These are phyloP conservation scores for Pelobates cultripes DNA, from an alignment of 2,797 vertebrate genomes.

Conservation along the genomic window DNA sequence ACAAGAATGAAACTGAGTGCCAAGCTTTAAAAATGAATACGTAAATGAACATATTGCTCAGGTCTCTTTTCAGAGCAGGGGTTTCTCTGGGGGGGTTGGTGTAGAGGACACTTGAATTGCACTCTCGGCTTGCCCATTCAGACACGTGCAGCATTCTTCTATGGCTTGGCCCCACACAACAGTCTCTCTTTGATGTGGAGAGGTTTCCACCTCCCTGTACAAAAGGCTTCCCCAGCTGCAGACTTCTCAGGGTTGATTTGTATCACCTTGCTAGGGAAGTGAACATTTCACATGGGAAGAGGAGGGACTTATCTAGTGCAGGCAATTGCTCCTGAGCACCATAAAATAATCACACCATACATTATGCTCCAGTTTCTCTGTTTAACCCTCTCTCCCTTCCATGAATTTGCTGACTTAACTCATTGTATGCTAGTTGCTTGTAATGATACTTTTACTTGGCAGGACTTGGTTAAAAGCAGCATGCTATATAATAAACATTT, in stretches of 20 bases:
- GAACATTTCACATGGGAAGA: slow-evolving; percentile 90
- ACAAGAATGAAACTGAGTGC: not conserved
- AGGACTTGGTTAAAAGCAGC: not conserved
- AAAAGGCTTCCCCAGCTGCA: slow-evolving; percentile 59
- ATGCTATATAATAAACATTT: not conserved
- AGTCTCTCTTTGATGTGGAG: slow-evolving; percentile 6
- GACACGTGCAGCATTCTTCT: slow-evolving; percentile 27
- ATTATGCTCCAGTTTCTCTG: slow-evolving; percentile 53
- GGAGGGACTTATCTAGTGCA: slow-evolving; percentile 80
- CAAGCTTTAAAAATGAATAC: too few relatives aligned
- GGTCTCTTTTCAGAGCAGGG: not conserved
- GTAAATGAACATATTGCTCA: not conserved
- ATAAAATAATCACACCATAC: slow-evolving; percentile 57
- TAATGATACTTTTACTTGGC: not conserved
- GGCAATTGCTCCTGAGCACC: slow-evolving; percentile 60
- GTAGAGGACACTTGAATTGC: not conserved
- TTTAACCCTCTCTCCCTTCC: slow-evolving; percentile 33
- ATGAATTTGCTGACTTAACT: not conserved
- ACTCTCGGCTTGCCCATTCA: not conserved
- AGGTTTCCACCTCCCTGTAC: slow-evolving; percentile 36
- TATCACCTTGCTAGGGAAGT: slow-evolving; percentile 95
- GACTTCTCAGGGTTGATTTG: slow-evolving; percentile 90
- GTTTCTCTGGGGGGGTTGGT: not conserved
- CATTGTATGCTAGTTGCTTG: not conserved
- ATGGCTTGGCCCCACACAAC: slow-evolving; percentile 10